Percentiles rank a stretch among this genome's conserved stretches.
Conservation (phyloP, 2,113 vertebrate genomes). For the Serilophus lunatus region DNA sequence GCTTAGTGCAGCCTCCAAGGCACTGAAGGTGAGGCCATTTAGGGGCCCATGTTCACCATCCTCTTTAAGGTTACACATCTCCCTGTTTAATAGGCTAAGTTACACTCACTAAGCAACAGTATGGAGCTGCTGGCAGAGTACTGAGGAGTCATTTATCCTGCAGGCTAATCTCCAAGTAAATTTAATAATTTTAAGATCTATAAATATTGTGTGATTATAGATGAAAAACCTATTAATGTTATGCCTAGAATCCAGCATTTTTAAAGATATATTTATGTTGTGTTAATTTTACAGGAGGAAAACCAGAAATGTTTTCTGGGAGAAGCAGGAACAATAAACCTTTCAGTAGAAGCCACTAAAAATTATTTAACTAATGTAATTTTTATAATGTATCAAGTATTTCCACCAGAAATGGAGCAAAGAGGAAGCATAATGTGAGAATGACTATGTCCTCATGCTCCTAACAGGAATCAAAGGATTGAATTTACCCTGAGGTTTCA, state of each 20-base stretch:
- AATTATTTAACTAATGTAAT: background rate
- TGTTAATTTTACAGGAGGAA: background rate
- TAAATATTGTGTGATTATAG: conserved; percentile 35
- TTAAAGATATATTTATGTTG: background rate
- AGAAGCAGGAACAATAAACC: background rate
- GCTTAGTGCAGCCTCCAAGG: background rate
- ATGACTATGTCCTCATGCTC: background rate
- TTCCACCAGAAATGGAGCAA: background rate
- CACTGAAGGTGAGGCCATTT: background rate
- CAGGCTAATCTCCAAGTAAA: conserved; percentile 8
- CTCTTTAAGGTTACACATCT: background rate
- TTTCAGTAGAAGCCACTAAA: background rate
- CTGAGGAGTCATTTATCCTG: background rate
- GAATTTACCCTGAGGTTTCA: background rate
- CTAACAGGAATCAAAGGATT: background rate
- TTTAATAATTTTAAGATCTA: conserved; percentile 37
- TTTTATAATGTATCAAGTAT: background rate
- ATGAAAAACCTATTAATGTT: conserved; percentile 22
- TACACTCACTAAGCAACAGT: background rate
- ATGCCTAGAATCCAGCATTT: background rate
- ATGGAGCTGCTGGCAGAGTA: background rate
- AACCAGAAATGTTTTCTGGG: background rate
- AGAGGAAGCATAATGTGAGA: background rate
- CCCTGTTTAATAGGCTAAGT: background rate
- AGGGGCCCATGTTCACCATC: background rate